These are phyloP conservation scores for Augochlora pura DNA, from an alignment of 1,140 invertebrate genomes.

Conservation along the genomic window DNA sequence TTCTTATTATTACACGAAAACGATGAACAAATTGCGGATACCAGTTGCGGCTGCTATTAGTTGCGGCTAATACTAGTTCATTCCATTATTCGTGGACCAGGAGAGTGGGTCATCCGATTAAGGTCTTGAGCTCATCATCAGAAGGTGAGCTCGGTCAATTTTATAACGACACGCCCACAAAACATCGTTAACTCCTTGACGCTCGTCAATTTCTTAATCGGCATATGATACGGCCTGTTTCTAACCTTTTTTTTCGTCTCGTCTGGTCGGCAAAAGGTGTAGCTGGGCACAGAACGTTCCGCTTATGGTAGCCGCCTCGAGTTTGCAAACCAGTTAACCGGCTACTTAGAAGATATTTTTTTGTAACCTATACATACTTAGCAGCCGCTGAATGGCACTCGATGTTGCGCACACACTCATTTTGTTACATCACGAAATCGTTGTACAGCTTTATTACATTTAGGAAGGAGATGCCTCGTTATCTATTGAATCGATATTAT, in stretches of 20 bases:
- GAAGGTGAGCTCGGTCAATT: slow-evolving; percentile 62
- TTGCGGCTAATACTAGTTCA: slow-evolving; percentile 55
- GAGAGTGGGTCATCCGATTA: slow-evolving; percentile 45
- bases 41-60: no score
- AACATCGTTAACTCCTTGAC: slow-evolving; percentile 54
- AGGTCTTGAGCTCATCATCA: slow-evolving; percentile 38
- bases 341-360: neutral
- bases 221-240: neutral
- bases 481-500: no score
- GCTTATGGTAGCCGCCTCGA: neutral
- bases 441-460: no score
- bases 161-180: slow-evolving; percentile 61
- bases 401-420: no score
- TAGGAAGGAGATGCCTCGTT: no score
- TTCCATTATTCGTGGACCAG: slow-evolving; percentile 25
- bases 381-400: no score
- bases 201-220: slow-evolving; percentile 48
- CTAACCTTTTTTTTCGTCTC: slow-evolving; percentile 18
- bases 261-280: slow-evolving; percentile 8
- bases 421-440: no score
- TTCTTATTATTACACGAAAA: slow-evolving; percentile 60
- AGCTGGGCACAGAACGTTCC: neutral
- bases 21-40: slow-evolving; percentile 58
- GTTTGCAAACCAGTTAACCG: neutral
- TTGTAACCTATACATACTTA: no score